Base-by-base conservation (phyloP, 2,888 invertebrate genomes). In the Drosophila prolongata region DNA sequence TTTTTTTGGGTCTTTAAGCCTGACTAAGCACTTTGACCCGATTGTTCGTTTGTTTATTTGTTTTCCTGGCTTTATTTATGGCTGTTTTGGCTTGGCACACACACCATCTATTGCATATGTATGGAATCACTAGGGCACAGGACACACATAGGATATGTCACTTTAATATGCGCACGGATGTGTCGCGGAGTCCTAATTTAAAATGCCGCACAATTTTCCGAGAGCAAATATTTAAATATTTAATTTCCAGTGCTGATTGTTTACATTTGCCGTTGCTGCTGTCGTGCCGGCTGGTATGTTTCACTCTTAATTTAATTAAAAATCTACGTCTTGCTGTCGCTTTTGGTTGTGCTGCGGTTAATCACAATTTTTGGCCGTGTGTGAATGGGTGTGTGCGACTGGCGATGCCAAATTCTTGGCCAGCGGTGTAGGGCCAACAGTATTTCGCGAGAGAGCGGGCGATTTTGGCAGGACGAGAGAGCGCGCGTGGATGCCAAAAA, bases 211-310 rank as follows among this genome's bases (percentile, higher is more conserved):
- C 61, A 74, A 78, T 64, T 69, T 66, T 46, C 56, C 47, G 38
- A 56, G 40, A 49, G 65, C 73, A 64, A 71, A 73, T 71, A 71
- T 53, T 56, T 64, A 52, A 71, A 71, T 73, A 73, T 73, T 71
- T 56, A 43, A 73, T 73, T 64, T 73, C 35, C 46, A 14, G 52
- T 27, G 73, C 55, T 64, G 64, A 73, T 73, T 71, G 70, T 71
- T 71, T 52, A 42, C 44, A 6, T 62, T 71, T 34, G 40, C 50
- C 37, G 37, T 35, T 66, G 30, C 42, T 67, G 49, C 42, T 6
- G 14, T n/a, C 8, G 30, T 30, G 40, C 47, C 30, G 37, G 38
- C 60, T 71, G 44, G 13, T 38, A 19, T 24, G 44, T 58, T 46
- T 43, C 55, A 62, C 62, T 70, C 30, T 60, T 49, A 71, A 60